phyloP scores from a whole-genome alignment of 2,797 vertebrate species.

The Luscinia megarhynchos region DNA sequence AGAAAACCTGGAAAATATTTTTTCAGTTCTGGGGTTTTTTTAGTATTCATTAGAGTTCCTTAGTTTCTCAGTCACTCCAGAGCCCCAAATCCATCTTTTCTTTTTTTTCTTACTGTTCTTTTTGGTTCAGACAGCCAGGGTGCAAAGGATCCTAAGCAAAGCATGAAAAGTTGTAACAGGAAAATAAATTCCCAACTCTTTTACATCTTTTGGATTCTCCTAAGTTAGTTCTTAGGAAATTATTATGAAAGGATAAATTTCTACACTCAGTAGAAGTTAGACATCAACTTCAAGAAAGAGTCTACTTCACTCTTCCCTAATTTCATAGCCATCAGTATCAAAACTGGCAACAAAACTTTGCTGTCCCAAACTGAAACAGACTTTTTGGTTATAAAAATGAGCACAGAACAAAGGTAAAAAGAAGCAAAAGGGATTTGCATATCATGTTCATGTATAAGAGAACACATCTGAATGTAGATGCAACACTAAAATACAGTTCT shows the following conservation, averaged over 20 bases:
- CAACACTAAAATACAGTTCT: not conserved
- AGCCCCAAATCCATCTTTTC: fast-evolving
- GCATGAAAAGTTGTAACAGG: not conserved
- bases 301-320: not conserved
- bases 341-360: not conserved
- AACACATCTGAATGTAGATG: not conserved
- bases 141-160: not conserved
- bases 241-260: not conserved
- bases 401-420: not conserved
- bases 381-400: not conserved
- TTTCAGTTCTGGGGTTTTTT: not conserved
- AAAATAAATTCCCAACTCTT: not conserved
- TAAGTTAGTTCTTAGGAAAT: not conserved
- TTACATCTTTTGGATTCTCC: not conserved
- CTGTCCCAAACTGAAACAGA: not conserved
- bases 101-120: not conserved
- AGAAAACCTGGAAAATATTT: not conserved
- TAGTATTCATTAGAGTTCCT: not conserved
- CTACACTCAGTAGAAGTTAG: not conserved
- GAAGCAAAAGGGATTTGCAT: not conserved
- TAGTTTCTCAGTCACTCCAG: not conserved
- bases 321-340: not conserved
- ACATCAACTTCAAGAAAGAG: not conserved
- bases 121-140: not conserved
- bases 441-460: not conserved